These are phyloP conservation scores for Paragorgia papillata DNA, from an alignment of 92 coral and sea anemone species.

Conservation along the genomic window DNA sequence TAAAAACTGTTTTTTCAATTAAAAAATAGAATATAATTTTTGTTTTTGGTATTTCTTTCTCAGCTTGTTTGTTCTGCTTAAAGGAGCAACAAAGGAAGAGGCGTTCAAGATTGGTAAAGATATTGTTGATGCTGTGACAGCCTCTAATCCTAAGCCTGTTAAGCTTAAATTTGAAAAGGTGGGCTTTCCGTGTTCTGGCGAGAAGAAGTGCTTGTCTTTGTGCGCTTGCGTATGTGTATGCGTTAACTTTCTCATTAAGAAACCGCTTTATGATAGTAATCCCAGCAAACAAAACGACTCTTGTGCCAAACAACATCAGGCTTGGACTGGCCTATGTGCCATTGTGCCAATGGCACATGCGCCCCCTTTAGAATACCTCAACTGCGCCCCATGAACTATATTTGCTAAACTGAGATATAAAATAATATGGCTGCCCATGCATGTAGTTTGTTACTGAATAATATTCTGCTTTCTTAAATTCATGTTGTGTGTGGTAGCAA, in stretches of 20 bases:
- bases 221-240: neutral
- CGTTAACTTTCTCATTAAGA: neutral
- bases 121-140: conserved; percentile 80
- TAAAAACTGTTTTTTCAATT: neutral
- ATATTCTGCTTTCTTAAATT: no score
- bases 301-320: no score
- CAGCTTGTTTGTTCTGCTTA: conserved; percentile 86
- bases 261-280: no score
- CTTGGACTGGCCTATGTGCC: no score
- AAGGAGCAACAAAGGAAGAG: conserved; percentile 88
- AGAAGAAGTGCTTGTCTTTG: neutral
- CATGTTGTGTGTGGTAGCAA: no score
- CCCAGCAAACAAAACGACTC: no score
- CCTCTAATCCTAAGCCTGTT: conserved; percentile 90
- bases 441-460: no score
- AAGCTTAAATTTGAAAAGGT: conserved; percentile 97
- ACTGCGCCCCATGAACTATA: no score
- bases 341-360: no score
- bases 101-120: conserved; percentile 89
- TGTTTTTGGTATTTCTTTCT: neutral
- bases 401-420: no score
- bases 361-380: no score
- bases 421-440: no score
- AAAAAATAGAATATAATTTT: neutral
- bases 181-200: neutral